Base-by-base conservation (phyloP, 2,888 invertebrate species). In the Drosophila nr. fundita region DNA sequence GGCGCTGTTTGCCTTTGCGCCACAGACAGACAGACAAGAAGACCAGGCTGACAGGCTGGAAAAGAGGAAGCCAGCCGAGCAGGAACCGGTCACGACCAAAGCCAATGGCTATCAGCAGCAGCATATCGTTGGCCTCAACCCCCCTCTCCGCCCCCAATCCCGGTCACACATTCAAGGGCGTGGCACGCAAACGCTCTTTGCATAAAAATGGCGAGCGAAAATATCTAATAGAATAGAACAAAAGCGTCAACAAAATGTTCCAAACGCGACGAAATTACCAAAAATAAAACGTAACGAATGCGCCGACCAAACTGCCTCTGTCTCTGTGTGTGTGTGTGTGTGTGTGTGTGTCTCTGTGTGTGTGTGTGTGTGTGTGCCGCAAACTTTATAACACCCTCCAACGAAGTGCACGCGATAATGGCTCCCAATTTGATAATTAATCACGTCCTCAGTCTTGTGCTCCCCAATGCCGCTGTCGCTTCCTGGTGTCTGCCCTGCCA, bases 341-440 rank as follows among this genome's bases (percentile, higher is more conserved):
- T 60, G 34, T 34, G 32, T 55, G 18, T 61, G 40, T 52, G 13
- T 38, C n/a, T n/a, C n/a, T 59, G n/a, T 50, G 29, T 62, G 30
- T 64, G 30, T 68, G 65, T 83, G 70, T 83, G 70, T 76, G 80
- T 68, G 82, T 84, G 82, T 68, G 78, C 64, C 68, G 58, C 67
- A 73, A 83, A 82, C 80, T 82, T 85, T 78, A 81, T 79, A 81
- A 79, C 83, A 83, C 74, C 75, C 84, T 74, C 76, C 72, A 72
- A 73, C 74, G 65, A 82, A 83, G 75, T 80, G 80, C 83, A 80
- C 80, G 81, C 79, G 80, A 77, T 80, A 84, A 77, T 87, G 86
- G 82, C 82, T 82, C 82, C 87, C 85, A 88, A 80, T 89, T 88
- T 88, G 90, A 88, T 87, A 87, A 90, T 89, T 90, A 90, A 89